Evolutionary conservation across 2,113 vertebrate genomes (phyloP), one percentile per base, ranked within the genome.

Genomic region (Pteropus alecto): DNA sequence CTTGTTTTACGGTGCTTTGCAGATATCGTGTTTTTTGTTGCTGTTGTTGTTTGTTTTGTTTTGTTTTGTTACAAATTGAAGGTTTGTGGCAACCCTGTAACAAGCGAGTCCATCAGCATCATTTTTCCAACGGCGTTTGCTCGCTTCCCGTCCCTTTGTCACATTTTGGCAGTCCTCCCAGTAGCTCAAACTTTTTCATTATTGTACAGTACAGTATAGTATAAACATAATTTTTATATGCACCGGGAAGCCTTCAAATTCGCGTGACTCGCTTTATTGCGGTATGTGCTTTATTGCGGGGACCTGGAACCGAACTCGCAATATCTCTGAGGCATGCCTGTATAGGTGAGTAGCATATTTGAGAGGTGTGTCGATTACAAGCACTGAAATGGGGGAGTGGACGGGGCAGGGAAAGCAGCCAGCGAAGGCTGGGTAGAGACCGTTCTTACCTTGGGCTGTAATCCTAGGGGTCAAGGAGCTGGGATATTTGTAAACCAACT

Each of bases 281-380:
- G 26, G 22, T 22, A 60, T 60, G 10, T 60, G 58, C 58, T 60
- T 24, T 24, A 60, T 60, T 7, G 58, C 4, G 1, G 60, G 26
- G 60, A 10, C 12, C 60, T 13, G 26, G 26, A 28, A 30, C 26
- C 60, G 26, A 61, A 61, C 26, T 28, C 11, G 60, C 26, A 13
- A 28, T 28, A 13, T 24, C 60, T 10, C 60, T 10, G 60, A 61
- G 60, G 60, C 5, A 11, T 61, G 60, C 26, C 19, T 61, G 26
- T 35, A 24, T 41, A 51, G 4, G 22, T 5, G 35, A 41, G 6
- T 7, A 56, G 68, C 4, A 12, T 1, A 28, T 14, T 1, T 5
- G 70, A 22, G 41, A 35, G 16, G 63, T 41, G 7, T 5, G 15
- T 18, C 14, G 38, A 26, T 38, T n/a, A 13, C 14, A 33, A 5